These are phyloP conservation scores for Drosophila eohydei DNA, from an alignment of 2,888 invertebrate species.

Conservation along the genomic window DNA sequence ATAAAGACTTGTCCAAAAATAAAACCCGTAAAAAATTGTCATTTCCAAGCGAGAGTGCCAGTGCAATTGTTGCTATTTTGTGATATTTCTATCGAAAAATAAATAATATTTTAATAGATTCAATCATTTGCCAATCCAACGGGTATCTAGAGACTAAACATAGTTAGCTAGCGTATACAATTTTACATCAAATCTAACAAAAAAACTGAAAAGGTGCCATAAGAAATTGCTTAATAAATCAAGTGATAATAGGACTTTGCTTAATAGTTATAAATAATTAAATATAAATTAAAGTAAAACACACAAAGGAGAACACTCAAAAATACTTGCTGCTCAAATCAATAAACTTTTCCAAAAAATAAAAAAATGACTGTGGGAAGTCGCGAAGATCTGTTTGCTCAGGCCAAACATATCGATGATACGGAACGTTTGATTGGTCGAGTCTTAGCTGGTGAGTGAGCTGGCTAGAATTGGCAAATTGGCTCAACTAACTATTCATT, in stretches of 20 bases:
- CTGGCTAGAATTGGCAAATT: background rate
- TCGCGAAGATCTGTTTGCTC: slow-evolving; percentile 84
- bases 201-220: slow-evolving; percentile 64
- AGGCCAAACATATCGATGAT: slow-evolving; percentile 82
- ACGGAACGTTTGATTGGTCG: slow-evolving; percentile 84
- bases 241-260: slow-evolving; percentile 27
- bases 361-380: slow-evolving; percentile 83
- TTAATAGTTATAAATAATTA: slow-evolving; percentile 6
- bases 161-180: slow-evolving; percentile 46
- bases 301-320: slow-evolving; percentile 7
- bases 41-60: slow-evolving; percentile 43
- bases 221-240: slow-evolving; percentile 25
- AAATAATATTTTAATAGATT: slow-evolving; percentile 23
- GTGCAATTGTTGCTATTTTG: slow-evolving; percentile 61
- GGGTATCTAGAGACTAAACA: slow-evolving; percentile 46
- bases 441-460: slow-evolving; percentile 84
- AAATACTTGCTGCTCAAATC: background rate
- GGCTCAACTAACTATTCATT: background rate
- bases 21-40: slow-evolving; percentile 82
- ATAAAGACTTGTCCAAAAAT: slow-evolving; percentile 83
- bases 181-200: slow-evolving; percentile 25
- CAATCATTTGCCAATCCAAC: slow-evolving; percentile 49
- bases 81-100: slow-evolving; percentile 65
- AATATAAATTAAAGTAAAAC: background rate
- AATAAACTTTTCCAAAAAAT: background rate